Conservation (phyloP, 2,113 vertebrate genomes). For the Holacanthus passer region DNA sequence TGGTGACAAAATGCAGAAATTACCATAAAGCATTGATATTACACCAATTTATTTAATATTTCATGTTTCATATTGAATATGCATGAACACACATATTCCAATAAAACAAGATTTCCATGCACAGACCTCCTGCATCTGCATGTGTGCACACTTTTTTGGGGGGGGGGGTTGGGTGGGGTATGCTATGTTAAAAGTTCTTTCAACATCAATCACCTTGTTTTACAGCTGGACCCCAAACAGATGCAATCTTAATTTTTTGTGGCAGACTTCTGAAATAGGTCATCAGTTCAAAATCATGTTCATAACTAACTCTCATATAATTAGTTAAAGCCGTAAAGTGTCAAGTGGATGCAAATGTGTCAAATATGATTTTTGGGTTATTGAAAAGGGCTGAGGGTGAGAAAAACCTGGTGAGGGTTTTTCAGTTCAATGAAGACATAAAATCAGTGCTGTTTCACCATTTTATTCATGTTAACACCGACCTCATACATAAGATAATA, state of each 20-base stretch:
- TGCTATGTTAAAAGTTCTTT: not conserved
- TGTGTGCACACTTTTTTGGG: not conserved
- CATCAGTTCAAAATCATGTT: not conserved
- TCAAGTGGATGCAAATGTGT: not conserved
- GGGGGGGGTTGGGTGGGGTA: too few species aligned
- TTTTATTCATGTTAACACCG: slow-evolving; percentile 72
- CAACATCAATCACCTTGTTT: not conserved
- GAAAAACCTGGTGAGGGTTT: not conserved
- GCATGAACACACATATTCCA: not conserved
- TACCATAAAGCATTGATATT: not conserved
- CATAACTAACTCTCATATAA: too few species aligned
- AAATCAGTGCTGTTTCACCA: slow-evolving; percentile 17
- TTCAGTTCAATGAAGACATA: slow-evolving; percentile 5
- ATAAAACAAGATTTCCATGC: not conserved
- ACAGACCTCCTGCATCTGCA: not conserved
- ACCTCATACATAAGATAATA: slow-evolving; percentile 47
- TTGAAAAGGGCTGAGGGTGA: not conserved
- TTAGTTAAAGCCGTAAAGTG: not conserved
- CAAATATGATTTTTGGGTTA: not conserved
- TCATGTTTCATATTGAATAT: not conserved
- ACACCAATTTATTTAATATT: not conserved
- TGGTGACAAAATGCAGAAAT: not conserved
- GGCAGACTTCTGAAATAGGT: not conserved
- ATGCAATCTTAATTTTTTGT: too few species aligned
- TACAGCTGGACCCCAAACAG: not conserved